Conservation (phyloP, 2,113 vertebrate genomes). For the Danio rerio region GRCz12tu NC_133195.1:46852501-46853000, state of each 20-base stretch:
- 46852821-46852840: not conserved
- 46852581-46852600: not conserved
- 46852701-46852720: too few relatives aligned
- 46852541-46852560: too few relatives aligned
- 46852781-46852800: not conserved
- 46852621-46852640: constrained; percentile 21
- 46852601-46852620: constrained; percentile 3
- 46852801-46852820: not conserved
- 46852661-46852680: not conserved
- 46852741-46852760: not conserved
- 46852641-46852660: not conserved
- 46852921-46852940: constrained; percentile 6
- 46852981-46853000: constrained; percentile 2
- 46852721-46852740: not conserved
- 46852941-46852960: not conserved
- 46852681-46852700: not conserved
- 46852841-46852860: constrained; percentile 15
- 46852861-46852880: not conserved
- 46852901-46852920: constrained; percentile 17
- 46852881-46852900: not conserved
- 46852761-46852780: not conserved
- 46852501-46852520: too few relatives aligned
- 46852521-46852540: too few relatives aligned
- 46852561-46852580: too few relatives aligned
- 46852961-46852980: constrained; percentile 5